Conservation (phyloP, 1,140 invertebrate genomes). For the Drosophila tsacasi region DNA sequence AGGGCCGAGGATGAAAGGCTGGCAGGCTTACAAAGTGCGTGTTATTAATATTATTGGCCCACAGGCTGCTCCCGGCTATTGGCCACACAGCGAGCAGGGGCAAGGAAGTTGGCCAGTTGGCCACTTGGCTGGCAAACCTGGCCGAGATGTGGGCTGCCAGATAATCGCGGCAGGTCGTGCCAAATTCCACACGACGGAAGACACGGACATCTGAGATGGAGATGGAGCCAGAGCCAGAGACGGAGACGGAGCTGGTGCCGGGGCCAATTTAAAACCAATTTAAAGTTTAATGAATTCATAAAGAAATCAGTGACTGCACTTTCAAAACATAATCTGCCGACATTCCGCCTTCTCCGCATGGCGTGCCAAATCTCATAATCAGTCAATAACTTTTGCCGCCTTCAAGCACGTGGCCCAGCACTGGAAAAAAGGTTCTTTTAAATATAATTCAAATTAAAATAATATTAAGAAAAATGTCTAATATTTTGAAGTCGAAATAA, state of each 20-base stretch:
- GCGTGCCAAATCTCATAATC: conserved; percentile 84
- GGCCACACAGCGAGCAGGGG: conserved; percentile 66
- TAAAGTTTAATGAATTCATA: conserved; percentile 84
- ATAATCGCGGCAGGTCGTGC: conserved; percentile 79
- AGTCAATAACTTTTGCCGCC: conserved; percentile 84
- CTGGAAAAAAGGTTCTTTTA: conserved; percentile 1
- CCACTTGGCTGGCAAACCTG: conserved; percentile 27
- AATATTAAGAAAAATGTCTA: too few species aligned
- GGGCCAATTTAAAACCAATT: conserved; percentile 83
- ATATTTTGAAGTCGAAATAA: neutral
- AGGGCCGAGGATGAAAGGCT: conserved; percentile 8
- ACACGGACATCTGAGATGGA: conserved; percentile 26
- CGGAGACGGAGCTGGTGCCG: conserved; percentile 14
- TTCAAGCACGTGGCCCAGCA: conserved; percentile 72
- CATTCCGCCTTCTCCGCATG: conserved; percentile 59
- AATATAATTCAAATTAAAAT: neutral
- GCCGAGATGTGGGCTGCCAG: conserved; percentile 71
- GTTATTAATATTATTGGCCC: conserved; percentile 83
- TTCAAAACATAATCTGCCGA: conserved; percentile 83
- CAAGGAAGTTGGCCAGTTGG: conserved; percentile 28
- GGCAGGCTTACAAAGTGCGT: conserved; percentile 71
- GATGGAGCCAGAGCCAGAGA: neutral
- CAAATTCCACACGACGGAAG: conserved; percentile 69
- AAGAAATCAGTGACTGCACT: conserved; percentile 82
- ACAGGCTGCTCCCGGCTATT: conserved; percentile 63